Conservation (phyloP, 2,888 invertebrate species). For the Polyommatus iphigenia region DNA sequence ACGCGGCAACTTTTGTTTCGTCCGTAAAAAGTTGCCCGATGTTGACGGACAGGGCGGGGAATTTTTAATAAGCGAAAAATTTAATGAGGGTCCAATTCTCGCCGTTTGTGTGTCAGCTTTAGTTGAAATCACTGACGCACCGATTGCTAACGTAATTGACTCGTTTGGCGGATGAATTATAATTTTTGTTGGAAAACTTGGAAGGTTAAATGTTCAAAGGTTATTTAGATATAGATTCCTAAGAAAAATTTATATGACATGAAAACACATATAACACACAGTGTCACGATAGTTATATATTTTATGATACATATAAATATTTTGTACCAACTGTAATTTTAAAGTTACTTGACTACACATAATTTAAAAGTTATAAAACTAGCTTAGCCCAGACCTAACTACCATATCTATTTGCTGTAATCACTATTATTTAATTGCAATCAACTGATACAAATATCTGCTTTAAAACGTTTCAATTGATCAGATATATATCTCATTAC, state of each 20-base stretch:
- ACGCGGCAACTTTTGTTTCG: constrained; percentile 72
- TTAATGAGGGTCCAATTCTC: constrained; percentile 75
- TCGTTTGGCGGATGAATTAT: not conserved
- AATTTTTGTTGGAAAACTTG: not conserved
- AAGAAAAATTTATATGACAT: too few relatives aligned
- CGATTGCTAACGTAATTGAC: constrained; percentile 38
- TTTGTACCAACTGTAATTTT: too few relatives aligned
- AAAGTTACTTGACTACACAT: too few relatives aligned
- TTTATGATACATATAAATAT: too few relatives aligned
- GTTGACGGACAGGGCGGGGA: constrained; percentile 69
- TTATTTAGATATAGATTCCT: too few relatives aligned
- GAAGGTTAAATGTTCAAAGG: not conserved
- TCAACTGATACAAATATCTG: too few relatives aligned
- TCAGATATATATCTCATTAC: constrained; percentile 31
- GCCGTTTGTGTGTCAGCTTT: constrained; percentile 63
- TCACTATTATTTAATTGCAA: too few relatives aligned
- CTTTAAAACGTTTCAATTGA: not conserved
- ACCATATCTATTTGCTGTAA: too few relatives aligned
- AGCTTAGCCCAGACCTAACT: too few relatives aligned
- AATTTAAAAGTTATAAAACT: too few relatives aligned
- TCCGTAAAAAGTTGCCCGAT: constrained; percentile 75
- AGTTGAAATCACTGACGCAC: constrained; percentile 48
- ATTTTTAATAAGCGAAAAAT: constrained; percentile 81
- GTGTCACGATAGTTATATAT: too few relatives aligned
- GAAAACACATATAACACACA: too few relatives aligned